Conservation (phyloP, 2,888 invertebrate genomes). For the Meteorus cinctellus region DNA sequence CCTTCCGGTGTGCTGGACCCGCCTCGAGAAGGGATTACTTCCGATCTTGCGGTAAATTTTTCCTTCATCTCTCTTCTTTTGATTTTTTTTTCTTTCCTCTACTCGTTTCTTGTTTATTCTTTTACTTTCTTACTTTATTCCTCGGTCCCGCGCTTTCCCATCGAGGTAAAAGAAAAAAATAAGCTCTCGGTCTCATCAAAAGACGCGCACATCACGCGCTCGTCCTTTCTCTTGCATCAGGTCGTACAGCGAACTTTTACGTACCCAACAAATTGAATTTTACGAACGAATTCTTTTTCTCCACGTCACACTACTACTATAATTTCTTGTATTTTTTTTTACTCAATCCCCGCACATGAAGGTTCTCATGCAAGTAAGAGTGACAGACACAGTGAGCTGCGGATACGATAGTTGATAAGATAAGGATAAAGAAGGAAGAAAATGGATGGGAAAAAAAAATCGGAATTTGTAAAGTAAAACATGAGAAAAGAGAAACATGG, state of each 20-base stretch:
- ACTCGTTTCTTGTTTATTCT: slow-evolving; percentile 23
- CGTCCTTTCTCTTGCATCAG: slow-evolving; percentile 49
- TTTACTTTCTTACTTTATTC: slow-evolving; percentile 26
- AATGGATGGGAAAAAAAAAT: background rate
- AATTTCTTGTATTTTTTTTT: background rate
- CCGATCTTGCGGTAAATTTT: slow-evolving; percentile 45
- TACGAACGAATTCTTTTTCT: slow-evolving; percentile 54
- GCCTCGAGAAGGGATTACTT: slow-evolving; percentile 47
- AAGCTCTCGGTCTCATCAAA: background rate
- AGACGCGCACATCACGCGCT: slow-evolving; percentile 33
- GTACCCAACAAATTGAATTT: slow-evolving; percentile 63
- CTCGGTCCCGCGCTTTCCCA: slow-evolving; percentile 13
- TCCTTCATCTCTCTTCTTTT: slow-evolving; percentile 26
- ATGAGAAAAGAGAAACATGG: background rate
- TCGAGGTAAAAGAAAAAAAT: background rate
- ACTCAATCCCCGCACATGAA: background rate
- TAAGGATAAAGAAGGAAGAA: background rate
- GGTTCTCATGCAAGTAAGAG: background rate
- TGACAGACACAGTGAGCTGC: background rate
- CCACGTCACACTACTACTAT: background rate
- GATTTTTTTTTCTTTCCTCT: slow-evolving; percentile 17
- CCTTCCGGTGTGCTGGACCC: slow-evolving; percentile 38
- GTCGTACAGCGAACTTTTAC: slow-evolving; percentile 57
- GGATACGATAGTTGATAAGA: background rate
- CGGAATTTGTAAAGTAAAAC: background rate